phyloP scores from a whole-genome alignment of 2,888 invertebrate species.

The Pomacea canaliculata region DNA sequence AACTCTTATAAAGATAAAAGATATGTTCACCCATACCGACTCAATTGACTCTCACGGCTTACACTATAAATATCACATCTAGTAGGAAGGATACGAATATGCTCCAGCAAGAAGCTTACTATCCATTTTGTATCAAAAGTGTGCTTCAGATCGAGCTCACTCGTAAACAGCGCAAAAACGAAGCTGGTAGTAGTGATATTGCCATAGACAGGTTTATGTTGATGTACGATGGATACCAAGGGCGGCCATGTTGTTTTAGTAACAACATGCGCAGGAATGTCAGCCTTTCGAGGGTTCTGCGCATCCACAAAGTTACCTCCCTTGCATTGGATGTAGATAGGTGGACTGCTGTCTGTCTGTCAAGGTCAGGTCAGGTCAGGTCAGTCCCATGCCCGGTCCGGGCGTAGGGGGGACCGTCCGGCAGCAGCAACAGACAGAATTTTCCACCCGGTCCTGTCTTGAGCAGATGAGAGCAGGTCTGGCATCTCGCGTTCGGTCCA shows the following conservation, averaged over 20 bases:
- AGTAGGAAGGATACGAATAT: slow-evolving; percentile 62
- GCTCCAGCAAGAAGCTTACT: slow-evolving; percentile 53
- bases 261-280: slow-evolving; percentile 58
- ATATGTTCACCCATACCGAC: too few relatives aligned
- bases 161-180: neutral
- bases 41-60: too few relatives aligned
- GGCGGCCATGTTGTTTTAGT: slow-evolving; percentile 64
- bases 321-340: neutral
- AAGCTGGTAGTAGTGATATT: neutral
- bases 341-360: too few relatives aligned
- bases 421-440: too few relatives aligned
- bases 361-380: too few relatives aligned
- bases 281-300: slow-evolving; percentile 31
- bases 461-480: too few relatives aligned
- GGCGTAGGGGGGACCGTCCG: too few relatives aligned
- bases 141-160: neutral
- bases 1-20: too few relatives aligned
- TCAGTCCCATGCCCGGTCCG: too few relatives aligned
- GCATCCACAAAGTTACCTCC: slow-evolving; percentile 33
- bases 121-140: slow-evolving; percentile 18
- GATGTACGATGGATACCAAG: slow-evolving; percentile 36
- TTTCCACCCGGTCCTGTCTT: too few relatives aligned
- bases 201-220: slow-evolving; percentile 20
- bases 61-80: too few relatives aligned
- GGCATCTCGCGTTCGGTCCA: too few relatives aligned